Percentiles rank a stretch among this genome's conserved stretches.
These are phyloP conservation scores for Nasonia oneida DNA, from an alignment of 2,888 invertebrate species.

Conservation along the genomic window DNA sequence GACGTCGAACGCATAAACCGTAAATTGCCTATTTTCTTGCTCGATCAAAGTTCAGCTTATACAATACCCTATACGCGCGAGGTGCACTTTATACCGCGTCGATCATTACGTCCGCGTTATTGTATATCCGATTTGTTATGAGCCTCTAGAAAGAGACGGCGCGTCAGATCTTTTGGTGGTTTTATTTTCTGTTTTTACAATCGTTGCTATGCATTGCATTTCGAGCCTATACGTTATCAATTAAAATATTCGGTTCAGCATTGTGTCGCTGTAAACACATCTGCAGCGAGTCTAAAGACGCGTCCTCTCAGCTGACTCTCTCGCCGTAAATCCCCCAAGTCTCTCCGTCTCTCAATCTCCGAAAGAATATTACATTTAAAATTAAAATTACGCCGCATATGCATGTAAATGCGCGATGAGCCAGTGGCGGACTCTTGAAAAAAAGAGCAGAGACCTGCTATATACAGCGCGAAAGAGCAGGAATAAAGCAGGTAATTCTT, in stretches of 20 bases:
- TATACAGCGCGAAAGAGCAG: neutral
- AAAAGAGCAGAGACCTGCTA: neutral
- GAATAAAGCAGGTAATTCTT: neutral
- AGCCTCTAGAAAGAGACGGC: neutral
- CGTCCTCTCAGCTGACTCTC: neutral
- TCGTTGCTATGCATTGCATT: neutral
- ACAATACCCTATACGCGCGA: neutral
- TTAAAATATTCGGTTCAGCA: neutral
- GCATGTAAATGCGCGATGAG: constrained; percentile 22
- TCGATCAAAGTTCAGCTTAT: neutral
- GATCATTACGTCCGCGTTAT: constrained; percentile 14
- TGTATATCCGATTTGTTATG: constrained; percentile 15
- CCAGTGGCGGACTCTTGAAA: constrained; percentile 4
- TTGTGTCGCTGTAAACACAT: neutral
- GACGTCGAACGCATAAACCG: neutral
- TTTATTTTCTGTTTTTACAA: neutral
- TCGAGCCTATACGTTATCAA: neutral
- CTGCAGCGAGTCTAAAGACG: neutral
- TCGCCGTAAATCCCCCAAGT: neutral
- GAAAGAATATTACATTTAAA: constrained; percentile 41
- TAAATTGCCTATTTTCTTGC: constrained; percentile 18
- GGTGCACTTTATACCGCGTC: neutral
- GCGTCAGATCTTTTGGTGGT: neutral
- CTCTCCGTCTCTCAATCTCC: constrained; percentile 11
- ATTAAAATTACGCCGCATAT: constrained; percentile 42